These are phyloP conservation scores for Apostichopus californicus DNA, from an alignment of 35 echinoderm and acorn worm genomes.

Conservation along the genomic window DNA sequence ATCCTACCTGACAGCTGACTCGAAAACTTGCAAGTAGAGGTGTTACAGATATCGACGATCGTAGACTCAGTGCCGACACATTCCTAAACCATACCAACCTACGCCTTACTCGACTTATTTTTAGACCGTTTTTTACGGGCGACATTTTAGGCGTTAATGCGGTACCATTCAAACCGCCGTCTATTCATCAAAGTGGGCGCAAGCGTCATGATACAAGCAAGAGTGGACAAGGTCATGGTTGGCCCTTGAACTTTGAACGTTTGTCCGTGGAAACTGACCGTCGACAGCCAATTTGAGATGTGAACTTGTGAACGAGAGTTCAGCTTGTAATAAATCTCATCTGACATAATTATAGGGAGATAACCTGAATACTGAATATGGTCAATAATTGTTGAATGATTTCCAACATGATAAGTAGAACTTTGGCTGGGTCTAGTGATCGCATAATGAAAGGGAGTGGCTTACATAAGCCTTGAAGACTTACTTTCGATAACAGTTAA, in stretches of 20 bases:
- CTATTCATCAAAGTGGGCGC: neutral
- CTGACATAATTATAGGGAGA: too few relatives aligned
- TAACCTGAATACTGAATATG: too few relatives aligned
- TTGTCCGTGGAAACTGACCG: neutral
- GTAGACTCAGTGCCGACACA: neutral
- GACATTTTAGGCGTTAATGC: neutral
- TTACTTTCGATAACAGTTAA: too few relatives aligned
- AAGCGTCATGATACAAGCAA: neutral
- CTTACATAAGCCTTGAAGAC: too few relatives aligned
- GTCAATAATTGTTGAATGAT: too few relatives aligned
- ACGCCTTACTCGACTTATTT: neutral
- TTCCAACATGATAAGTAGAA: too few relatives aligned
- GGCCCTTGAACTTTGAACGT: neutral
- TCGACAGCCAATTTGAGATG: too few relatives aligned
- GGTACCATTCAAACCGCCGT: neutral
- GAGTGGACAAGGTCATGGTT: neutral
- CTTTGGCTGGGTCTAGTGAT: too few relatives aligned
- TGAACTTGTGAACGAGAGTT: too few relatives aligned
- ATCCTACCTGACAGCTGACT: constrained; percentile 32
- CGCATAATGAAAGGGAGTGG: too few relatives aligned
- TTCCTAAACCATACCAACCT: neutral
- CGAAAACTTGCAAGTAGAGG: neutral
- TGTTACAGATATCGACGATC: neutral
- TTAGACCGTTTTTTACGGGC: neutral
- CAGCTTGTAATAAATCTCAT: too few relatives aligned